These are phyloP conservation scores for Chauna torquata DNA, from an alignment of 2,113 vertebrate genomes.

Conservation along the genomic window DNA sequence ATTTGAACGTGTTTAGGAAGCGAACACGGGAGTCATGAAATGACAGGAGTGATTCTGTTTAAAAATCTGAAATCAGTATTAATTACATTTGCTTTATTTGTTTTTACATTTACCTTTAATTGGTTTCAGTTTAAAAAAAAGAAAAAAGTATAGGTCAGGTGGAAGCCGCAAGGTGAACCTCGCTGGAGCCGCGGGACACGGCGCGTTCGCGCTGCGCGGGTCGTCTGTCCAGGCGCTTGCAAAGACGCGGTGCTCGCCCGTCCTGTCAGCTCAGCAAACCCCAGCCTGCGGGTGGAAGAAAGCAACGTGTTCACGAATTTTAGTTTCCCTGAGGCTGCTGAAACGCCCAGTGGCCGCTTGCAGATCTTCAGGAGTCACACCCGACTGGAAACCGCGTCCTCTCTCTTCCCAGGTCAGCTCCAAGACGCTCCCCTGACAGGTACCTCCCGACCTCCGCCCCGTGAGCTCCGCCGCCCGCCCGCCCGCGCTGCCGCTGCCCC, in stretches of 20 bases:
- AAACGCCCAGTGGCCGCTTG: background rate
- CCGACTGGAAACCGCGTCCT: background rate
- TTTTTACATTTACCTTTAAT: background rate
- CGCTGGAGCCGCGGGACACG: background rate
- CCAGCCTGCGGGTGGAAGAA: background rate
- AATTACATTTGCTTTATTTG: background rate
- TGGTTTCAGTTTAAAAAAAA: background rate
- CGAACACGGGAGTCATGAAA: background rate
- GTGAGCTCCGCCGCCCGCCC: too few relatives aligned
- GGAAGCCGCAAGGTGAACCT: background rate
- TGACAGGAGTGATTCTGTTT: background rate
- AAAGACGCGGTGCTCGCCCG: too few relatives aligned
- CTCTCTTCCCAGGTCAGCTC: background rate
- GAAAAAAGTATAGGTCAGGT: background rate
- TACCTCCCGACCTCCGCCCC: too few relatives aligned
- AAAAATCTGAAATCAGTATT: background rate
- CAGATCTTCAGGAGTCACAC: too few relatives aligned
- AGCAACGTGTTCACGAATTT: background rate
- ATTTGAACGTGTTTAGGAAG: background rate
- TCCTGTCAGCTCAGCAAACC: background rate
- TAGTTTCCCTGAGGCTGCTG: background rate
- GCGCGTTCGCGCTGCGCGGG: background rate
- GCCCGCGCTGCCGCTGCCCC: too few relatives aligned
- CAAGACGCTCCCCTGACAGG: background rate
- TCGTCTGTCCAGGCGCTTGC: background rate